Evolutionary conservation across 2,888 invertebrate species (phyloP), one percentile per base, ranked within the genome.

Genomic region (Isotomurus palustris): DNA sequence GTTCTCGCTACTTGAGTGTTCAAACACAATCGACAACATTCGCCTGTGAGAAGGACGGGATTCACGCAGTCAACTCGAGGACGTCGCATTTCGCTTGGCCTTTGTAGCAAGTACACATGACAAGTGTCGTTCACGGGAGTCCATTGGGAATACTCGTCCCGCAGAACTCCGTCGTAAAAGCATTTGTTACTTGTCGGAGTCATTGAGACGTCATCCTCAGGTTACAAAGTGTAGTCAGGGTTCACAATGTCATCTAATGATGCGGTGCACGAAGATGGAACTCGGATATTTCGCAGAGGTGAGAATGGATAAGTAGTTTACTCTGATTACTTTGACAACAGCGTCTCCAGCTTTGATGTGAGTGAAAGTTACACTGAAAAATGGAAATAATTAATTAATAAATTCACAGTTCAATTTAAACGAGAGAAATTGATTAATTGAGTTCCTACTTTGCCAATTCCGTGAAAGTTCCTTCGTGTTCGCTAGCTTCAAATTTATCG

Each of bases 101-200:
- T 60, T 87, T 83, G 71, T 86, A 85, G 73, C 93, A 94, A 68
- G 86, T 88, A 73, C 93, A 94, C 84, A 91, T 84, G 84, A 76
- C 93, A 94, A 0, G 86, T 82, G 76, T 86, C 87, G 72, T 84
- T 82, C 45, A 81, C 80, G 38, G 88, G 85, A 59, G 85, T 85
- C 93, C 93, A 94, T 73, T 89, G 89, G 51, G 86, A 84, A n/a
- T 91, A 89, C 68, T 91, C 88, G 68, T 90, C 86, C 1, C 68
- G 59, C 32, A 71, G 41, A 49, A 45, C 55, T 64, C 70, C 68
- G 54, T 68, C 71, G 48, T 69, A 68, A 56, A 56, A 71, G 60
- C 71, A 71, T 58, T 69, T 67, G 32, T 63, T 60, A 44, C 43
- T 58, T 19, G 65, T 53, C 25, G 61, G 32, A 29, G 64, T 44